Base-by-base conservation (phyloP, 2,888 invertebrate genomes). In the Allolobophora icterica region DNA sequence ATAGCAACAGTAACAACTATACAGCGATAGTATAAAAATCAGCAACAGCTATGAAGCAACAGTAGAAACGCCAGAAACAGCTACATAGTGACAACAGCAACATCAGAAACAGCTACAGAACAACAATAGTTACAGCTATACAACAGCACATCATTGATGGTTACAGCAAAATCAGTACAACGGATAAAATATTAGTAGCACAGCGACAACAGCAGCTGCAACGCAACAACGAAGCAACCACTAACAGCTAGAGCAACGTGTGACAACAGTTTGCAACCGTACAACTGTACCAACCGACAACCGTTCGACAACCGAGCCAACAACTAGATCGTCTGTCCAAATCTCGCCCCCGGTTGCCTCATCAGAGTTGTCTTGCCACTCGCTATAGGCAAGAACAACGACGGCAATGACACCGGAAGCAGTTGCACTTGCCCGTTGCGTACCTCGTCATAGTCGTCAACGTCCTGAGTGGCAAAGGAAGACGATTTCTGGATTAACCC, bases 231-330 rank as follows among this genome's bases (percentile, higher is more conserved):
- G 24, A 21, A 52, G 21, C 52, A 52, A 52, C 3, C 38, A 38
- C 8, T 8, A 38, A n/a, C 71, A 71, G 71, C 71, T 71, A n/a
- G 30, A 71, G n/a, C 71, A 71, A 71, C 71, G n/a, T n/a, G n/a
- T 71, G 71, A n/a, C n/a, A 71, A 71, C 71, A n/a, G 71, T 52
- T 52, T 52, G n/a, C 71, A 71, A 71, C 71, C n/a, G 71, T 71
- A n/a, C n/a, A 71, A 11, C 30, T n/a, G 71, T 13, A n/a, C n/a
- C 52, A 52, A 52, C 4, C 19, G 52, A 52, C 52, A 45, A 17
- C 45, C 19, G 15, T 45, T 45, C 11, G 45, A 45, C 19, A 52
- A 52, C 52, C 19, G 52, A 52, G 52, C 71, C 6, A n/a, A 17
- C 30, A 11, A n/a, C 30, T 6, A 30, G 13, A n/a, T 71, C 71